phyloP scores from a whole-genome alignment of 1,140 invertebrate species.

The Gonatopus flavifemur region DNA sequence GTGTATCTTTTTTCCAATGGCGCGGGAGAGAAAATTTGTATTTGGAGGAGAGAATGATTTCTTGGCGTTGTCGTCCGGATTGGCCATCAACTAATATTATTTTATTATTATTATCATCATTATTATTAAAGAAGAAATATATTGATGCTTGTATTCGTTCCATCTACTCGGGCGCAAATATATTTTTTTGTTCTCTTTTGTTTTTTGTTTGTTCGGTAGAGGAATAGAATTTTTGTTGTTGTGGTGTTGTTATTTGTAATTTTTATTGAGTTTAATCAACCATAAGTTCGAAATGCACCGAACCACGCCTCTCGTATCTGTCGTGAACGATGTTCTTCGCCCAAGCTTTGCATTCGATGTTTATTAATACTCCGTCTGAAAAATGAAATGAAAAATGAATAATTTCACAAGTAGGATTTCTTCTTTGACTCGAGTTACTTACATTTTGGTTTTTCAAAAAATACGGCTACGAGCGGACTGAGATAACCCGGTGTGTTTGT shows the following conservation, averaged over 20 bases:
- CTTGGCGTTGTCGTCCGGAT: no score
- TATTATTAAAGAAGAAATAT: no score
- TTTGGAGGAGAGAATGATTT: no score
- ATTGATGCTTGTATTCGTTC: no score
- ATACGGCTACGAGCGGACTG: slow-evolving; percentile 85
- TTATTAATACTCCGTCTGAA: slow-evolving; percentile 83
- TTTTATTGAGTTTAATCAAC: slow-evolving; percentile 71
- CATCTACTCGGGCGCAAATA: no score
- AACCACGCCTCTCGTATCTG: slow-evolving; percentile 83
- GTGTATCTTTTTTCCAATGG: no score
- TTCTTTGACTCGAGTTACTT: slow-evolving; percentile 50
- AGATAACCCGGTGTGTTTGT: slow-evolving; percentile 79
- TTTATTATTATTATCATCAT: no score
- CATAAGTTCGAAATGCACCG: slow-evolving; percentile 94
- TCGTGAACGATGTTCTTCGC: slow-evolving; percentile 90
- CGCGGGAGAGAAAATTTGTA: no score
- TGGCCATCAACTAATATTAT: no score
- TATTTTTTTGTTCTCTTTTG: no score
- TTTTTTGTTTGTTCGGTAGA: no score
- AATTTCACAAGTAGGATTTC: background rate
- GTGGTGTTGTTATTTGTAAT: slow-evolving; percentile 29
- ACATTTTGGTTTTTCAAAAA: slow-evolving; percentile 82
- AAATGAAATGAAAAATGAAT: background rate
- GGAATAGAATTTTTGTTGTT: no score
- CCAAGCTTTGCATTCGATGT: slow-evolving; percentile 96